Percentiles rank a stretch among this genome's conserved stretches.
Evolutionary conservation across 2,888 invertebrate species (phyloP).

Genomic region (Drosophila antonietae): DNA sequence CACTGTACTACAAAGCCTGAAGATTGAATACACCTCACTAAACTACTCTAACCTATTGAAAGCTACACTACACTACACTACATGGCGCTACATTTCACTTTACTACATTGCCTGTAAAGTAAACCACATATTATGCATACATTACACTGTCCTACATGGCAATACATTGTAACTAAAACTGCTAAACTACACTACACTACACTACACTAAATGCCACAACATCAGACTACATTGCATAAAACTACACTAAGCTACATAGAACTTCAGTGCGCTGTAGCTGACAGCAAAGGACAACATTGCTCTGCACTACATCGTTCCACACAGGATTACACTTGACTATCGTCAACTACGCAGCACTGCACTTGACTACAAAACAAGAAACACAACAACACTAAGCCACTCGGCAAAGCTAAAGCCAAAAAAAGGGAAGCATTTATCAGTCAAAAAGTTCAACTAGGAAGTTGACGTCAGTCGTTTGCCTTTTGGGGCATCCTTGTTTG

Average conservation of each 20-base stretch:
- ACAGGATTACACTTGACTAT: background rate
- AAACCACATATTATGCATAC: background rate
- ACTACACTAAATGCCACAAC: background rate
- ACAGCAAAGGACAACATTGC: background rate
- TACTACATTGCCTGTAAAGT: background rate
- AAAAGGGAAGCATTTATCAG: background rate
- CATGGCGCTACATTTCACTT: background rate
- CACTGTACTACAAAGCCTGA: no score
- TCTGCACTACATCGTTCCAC: background rate
- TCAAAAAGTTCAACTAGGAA: slow-evolving; percentile 1
- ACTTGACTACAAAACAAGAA: background rate
- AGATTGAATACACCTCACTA: background rate
- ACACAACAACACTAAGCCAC: background rate
- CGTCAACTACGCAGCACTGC: background rate
- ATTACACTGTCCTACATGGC: background rate
- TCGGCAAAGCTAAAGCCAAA: background rate
- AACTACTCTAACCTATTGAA: no score
- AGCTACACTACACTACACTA: background rate
- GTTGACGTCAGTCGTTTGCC: slow-evolving; percentile 30
- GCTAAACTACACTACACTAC: background rate
- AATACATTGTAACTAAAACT: background rate
- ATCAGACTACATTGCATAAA: background rate
- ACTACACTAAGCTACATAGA: background rate
- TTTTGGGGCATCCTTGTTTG: slow-evolving; percentile 16
- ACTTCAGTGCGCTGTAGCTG: background rate